These are phyloP conservation scores for Psophia crepitans DNA, from an alignment of 2,113 vertebrate genomes.

Conservation along the genomic window DNA sequence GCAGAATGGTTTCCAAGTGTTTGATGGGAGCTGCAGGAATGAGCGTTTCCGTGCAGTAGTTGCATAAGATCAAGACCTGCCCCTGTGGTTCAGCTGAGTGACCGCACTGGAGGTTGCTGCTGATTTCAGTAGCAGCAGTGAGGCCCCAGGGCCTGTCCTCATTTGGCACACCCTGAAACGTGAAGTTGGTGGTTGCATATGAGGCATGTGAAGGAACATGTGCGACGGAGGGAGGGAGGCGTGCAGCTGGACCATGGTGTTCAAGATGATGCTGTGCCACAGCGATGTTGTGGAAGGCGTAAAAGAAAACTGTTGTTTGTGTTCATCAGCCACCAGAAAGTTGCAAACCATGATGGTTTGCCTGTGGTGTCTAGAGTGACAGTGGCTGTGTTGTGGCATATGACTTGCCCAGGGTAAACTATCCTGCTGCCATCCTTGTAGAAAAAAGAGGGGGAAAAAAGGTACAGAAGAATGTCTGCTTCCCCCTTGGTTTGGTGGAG, in stretches of 20 bases:
- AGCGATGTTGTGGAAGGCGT: rapidly evolving
- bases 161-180: neutral
- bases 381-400: neutral
- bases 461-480: neutral
- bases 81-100: neutral
- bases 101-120: neutral
- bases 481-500: rapidly evolving
- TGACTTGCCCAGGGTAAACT: neutral
- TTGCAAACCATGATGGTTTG: neutral
- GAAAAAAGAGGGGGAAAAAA: neutral
- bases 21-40: neutral
- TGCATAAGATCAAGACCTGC: neutral
- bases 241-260: rapidly evolving
- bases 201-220: neutral
- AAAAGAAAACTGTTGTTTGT: neutral
- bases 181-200: rapidly evolving
- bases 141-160: neutral
- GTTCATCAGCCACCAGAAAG: neutral
- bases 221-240: rapidly evolving
- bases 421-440: neutral
- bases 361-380: neutral
- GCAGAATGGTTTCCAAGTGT: neutral
- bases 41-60: neutral
- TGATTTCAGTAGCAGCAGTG: neutral
- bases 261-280: neutral